Base-by-base conservation (phyloP, 2,888 invertebrate species). In the Megamerina dolium region DNA sequence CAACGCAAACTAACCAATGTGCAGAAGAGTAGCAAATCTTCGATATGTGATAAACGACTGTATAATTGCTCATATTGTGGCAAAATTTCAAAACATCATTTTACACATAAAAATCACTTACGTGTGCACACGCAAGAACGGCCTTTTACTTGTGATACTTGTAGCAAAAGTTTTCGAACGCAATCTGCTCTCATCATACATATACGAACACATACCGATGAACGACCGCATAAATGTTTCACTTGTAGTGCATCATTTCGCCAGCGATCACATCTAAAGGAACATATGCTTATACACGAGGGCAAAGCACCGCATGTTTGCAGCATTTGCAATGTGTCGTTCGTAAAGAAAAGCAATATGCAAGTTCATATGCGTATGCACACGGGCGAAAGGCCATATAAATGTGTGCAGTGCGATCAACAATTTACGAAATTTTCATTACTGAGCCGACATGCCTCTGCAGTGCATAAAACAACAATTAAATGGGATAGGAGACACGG, bases 61-160 rank as follows among this genome's bases (percentile, higher is more conserved):
- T 37, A 33, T 21, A 37, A 40, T 13, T 57, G 58, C 12, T 42
- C 42, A 2, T 35, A 37, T 14, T 58, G 58, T 23, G 49, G 53
- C 8, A 56, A 56, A 32, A 30, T 54, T 2, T 58, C 53, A 19
- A 52, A 42, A 35, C 55, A 48, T 41, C 37, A 45, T 43, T 52
- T 53, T n/a, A 53, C 53, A 3, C 58, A 54, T 34, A 40, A 51
- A 40, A 57, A 55, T 34, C 59, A 59, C 37, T 16, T 58, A 17
- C 47, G 54, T 8, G 57, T 47, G 5, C 59, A 59, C 17, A 53
- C 55, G 2, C 48, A 52, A n/a, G 55, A 56, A 29, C 53, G 53
- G 5, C 59, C 58, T 5, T 49, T 46, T 35, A 43, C 46, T 10
- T 59, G 59, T 23, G 44, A 44, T 2, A 39, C 36, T 0, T 59